A percentile compares a stretch with the other conserved stretches of the same genome.
These are phyloP conservation scores for Drosophila mimica DNA, from an alignment of 2,888 invertebrate species.

Conservation along the genomic window DNA sequence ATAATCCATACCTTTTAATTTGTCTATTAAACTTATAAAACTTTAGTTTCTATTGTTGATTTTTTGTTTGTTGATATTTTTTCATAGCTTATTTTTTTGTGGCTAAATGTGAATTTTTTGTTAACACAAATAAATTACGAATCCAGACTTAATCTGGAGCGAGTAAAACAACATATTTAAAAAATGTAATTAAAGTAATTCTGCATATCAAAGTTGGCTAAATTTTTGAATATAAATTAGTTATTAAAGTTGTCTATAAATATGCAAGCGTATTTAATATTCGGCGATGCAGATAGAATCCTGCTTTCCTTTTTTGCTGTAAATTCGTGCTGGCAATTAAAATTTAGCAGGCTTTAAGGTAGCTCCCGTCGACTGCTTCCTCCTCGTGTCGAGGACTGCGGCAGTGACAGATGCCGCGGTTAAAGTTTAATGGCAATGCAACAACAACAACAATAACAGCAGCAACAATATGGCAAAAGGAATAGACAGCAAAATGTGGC, in stretches of 20 bases:
- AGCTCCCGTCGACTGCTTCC: conserved; percentile 38
- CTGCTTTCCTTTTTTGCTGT: conserved; percentile 19
- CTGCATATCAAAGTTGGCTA: background rate
- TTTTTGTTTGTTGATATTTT: background rate
- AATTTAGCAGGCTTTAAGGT: conserved; percentile 74
- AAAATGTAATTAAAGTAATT: background rate
- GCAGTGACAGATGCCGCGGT: conserved; percentile 74
- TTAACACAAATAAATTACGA: background rate
- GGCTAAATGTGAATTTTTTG: background rate
- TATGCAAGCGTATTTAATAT: background rate
- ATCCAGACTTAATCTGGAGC: background rate
- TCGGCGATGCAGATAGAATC: background rate
- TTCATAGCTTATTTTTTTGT: background rate
- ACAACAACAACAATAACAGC: conserved; percentile 15
- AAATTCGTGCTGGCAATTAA: conserved; percentile 68
- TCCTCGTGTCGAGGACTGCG: conserved; percentile 17
- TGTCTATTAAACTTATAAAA: background rate
- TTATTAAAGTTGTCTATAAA: too few relatives aligned
- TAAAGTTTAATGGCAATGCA: conserved; percentile 74
- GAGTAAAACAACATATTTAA: background rate
- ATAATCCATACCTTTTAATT: background rate
- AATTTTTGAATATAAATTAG: background rate
- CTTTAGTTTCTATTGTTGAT: background rate
- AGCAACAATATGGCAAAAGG: conserved; percentile 27
- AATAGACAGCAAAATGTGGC: conserved; percentile 42